Conservation (phyloP, 2,113 vertebrate species). For the Erythrolamprus reginae region DNA sequence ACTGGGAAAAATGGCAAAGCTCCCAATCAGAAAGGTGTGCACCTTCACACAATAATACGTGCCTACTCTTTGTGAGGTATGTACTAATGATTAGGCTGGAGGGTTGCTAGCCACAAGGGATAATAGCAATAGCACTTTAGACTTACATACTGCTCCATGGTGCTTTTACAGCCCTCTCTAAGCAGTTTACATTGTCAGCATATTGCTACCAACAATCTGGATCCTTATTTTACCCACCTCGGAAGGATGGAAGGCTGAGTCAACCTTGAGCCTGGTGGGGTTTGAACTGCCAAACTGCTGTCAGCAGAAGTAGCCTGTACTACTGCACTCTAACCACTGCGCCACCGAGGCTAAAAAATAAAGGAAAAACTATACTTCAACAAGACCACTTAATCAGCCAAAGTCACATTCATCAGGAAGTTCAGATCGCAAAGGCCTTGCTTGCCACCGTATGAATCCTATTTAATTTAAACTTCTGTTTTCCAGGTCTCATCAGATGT, state of each 20-base stretch:
- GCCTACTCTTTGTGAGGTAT: not conserved
- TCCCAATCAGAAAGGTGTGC: not conserved
- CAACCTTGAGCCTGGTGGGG: no score
- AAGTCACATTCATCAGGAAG: not conserved
- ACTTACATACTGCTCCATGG: no score
- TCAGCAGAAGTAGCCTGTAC: no score
- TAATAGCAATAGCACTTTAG: not conserved
- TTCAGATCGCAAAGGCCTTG: not conserved
- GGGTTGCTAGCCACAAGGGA: not conserved
- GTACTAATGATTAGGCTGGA: not conserved
- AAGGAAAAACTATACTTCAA: not conserved
- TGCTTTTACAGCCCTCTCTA: no score
- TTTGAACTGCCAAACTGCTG: no score
- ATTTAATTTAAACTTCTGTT: conserved; percentile 21
- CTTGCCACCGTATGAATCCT: not conserved
- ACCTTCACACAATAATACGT: not conserved
- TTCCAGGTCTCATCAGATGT: conserved; percentile 98
- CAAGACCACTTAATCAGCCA: not conserved
- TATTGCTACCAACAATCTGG: no score
- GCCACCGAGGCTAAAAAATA: not conserved
- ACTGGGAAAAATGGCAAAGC: not conserved
- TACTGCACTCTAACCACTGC: no score
- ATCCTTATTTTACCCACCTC: no score
- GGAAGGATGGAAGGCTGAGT: no score
- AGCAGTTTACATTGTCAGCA: no score